Conservation (phyloP, 2,888 invertebrate genomes). For the Eupithecia abbreviata region DNA sequence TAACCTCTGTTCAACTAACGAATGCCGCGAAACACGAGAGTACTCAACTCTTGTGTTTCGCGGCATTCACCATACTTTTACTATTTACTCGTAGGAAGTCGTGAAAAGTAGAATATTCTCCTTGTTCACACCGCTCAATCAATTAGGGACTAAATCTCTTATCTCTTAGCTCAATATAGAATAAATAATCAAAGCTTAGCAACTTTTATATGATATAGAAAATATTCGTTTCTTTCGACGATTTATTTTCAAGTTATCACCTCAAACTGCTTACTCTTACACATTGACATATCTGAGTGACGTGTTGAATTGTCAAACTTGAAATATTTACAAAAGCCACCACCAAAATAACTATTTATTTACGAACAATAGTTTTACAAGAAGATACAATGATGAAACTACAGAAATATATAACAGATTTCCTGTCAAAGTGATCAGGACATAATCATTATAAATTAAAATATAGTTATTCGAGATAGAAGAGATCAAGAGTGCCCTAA, state of each 20-base stretch:
- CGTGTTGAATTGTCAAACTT: constrained; percentile 2
- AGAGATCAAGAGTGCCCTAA: background rate
- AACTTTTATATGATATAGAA: too few species aligned
- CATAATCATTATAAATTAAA: background rate
- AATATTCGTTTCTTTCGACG: background rate
- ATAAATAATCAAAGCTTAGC: too few species aligned
- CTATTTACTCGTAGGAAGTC: too few species aligned
- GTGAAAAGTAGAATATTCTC: too few species aligned
- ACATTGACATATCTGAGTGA: background rate
- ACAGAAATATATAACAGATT: background rate
- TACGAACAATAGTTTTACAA: background rate
- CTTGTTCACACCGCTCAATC: too few species aligned
- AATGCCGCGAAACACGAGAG: too few species aligned
- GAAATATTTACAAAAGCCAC: constrained; percentile 12
- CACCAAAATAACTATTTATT: constrained; percentile 3
- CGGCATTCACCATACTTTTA: too few species aligned
- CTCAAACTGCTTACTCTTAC: background rate
- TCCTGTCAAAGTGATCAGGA: background rate
- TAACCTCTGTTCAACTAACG: too few species aligned
- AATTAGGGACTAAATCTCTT: too few species aligned
- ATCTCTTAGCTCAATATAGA: too few species aligned
- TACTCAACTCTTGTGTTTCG: too few species aligned
- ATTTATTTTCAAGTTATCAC: background rate
- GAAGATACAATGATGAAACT: background rate
- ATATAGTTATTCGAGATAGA: background rate